Conservation (phyloP, 2,113 vertebrate species). For the Scomber japonicus region DNA sequence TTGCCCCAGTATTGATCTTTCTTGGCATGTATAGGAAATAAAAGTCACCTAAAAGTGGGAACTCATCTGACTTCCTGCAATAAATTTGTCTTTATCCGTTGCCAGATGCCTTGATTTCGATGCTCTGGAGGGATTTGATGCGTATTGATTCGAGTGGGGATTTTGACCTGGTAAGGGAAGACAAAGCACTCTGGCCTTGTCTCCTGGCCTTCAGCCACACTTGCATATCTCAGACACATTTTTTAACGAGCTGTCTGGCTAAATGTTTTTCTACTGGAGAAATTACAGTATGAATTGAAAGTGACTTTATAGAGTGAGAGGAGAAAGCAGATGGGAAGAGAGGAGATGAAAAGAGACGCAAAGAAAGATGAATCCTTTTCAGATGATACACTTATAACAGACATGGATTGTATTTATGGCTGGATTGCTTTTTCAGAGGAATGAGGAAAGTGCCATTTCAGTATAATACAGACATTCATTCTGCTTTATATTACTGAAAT, state of each 20-base stretch:
- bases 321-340: slow-evolving; percentile 51
- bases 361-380: slow-evolving; percentile 71
- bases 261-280: slow-evolving; percentile 64
- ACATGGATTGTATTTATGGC: slow-evolving; percentile 68
- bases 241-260: slow-evolving; percentile 67
- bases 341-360: slow-evolving; percentile 58
- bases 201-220: slow-evolving; percentile 55
- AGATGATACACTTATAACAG: slow-evolving; percentile 67
- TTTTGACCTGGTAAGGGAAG: slow-evolving; percentile 53
- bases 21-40: slow-evolving; percentile 64
- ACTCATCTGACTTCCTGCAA: slow-evolving; percentile 65
- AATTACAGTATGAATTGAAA: slow-evolving; percentile 71
- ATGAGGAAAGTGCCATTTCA: slow-evolving; percentile 58
- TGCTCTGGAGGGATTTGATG: slow-evolving; percentile 14
- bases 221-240: slow-evolving; percentile 57
- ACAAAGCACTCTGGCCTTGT: slow-evolving; percentile 43
- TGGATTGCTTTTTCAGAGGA: slow-evolving; percentile 63
- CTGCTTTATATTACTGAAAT: slow-evolving; percentile 60
- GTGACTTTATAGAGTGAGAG: slow-evolving; percentile 69
- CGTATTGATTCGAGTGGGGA: slow-evolving; percentile 66
- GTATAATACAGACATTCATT: slow-evolving; percentile 64
- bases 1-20: slow-evolving; percentile 58
- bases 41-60: slow-evolving; percentile 71
- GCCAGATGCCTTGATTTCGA: slow-evolving; percentile 30
- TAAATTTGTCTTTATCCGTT: slow-evolving; percentile 54